Evolutionary conservation across 2,797 vertebrate species (phyloP), one percentile per base, ranked within the genome.

Genomic region (Labeo calbasu): DNA sequence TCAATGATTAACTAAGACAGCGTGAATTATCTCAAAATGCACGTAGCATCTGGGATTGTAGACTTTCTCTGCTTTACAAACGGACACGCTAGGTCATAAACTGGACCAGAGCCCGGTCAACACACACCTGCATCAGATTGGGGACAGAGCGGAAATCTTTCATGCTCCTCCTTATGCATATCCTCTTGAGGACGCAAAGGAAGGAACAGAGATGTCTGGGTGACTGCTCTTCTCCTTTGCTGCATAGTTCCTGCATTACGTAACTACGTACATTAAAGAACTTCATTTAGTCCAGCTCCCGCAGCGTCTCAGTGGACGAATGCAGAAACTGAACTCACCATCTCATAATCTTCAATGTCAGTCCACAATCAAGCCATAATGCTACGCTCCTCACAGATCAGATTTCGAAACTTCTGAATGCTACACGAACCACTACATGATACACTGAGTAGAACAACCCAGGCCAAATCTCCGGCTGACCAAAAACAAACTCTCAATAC

Each of bases 381-480:
- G 10, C 15, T 72, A 17, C 1, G 1, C 21, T 72, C 25, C 73
- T 78, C 53, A 25, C 51, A 63, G 71, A 76, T 69, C 75, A 78
- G 50, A 78, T 51, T 43, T 66, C 43, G 61, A 75, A 40, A 50
- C 66, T 59, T 43, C 81, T 79, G 83, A 86, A 91, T 91, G 87
- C 89, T 89, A 88, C 83, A 55, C 90, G 89, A 91, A 91, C 82
- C 89, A 84, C 87, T 87, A 90, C 89, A 91, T 77, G 84, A 82
- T 87, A 85, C 69, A 85, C 84, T 32, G 61, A 75, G 78, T 79
- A 81, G 65, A 85, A 40, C 36, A 69, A 66, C 28, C 6, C 86
- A 87, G 63, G 40, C 73, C 70, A 87, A 89, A 92, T 92, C 92
- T 91, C 89, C 90, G 59, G 43, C 51, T 78, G 79, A 85, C 81